A percentile compares a stretch with the other conserved stretches of the same genome.
phyloP scores from a whole-genome alignment of 2,797 vertebrate genomes.

The Percopsis omiscomaycus region DNA sequence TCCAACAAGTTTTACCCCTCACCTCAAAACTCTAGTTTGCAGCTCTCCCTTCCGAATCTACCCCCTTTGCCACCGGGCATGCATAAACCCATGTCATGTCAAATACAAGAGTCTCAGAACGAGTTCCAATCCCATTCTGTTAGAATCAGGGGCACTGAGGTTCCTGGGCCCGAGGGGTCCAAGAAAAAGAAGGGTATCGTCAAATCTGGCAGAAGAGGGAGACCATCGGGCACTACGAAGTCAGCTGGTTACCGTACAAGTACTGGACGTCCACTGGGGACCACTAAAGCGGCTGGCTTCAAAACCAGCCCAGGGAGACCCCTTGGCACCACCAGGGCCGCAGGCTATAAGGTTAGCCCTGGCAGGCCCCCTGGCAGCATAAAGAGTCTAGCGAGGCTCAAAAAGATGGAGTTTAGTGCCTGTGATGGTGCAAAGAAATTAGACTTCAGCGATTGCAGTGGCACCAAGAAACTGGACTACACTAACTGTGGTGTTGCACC shows the following conservation, averaged over 20 bases:
- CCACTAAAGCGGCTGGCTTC: slow-evolving; percentile 97
- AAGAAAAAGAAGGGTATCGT: slow-evolving; percentile 96
- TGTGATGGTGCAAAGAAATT: slow-evolving; percentile 74
- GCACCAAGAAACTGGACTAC: slow-evolving; percentile 78
- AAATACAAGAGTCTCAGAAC: slow-evolving; percentile 85
- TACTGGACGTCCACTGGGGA: slow-evolving; percentile 95
- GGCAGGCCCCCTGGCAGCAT: slow-evolving; percentile 98
- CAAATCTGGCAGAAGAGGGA: slow-evolving; percentile 91
- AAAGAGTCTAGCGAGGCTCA: slow-evolving; percentile 93
- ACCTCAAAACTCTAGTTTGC: slow-evolving; percentile 67
- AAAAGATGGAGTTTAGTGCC: slow-evolving; percentile 79
- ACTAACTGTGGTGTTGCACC: slow-evolving; percentile 84
- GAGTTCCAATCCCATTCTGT: slow-evolving; percentile 88
- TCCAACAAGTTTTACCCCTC: slow-evolving; percentile 90
- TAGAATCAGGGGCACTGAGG: slow-evolving; percentile 82
- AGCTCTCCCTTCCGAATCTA: slow-evolving; percentile 74
- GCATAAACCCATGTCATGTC: slow-evolving; percentile 91
- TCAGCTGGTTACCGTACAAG: slow-evolving; percentile 97
- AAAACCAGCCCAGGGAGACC: slow-evolving; percentile 99
- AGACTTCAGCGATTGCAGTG: slow-evolving; percentile 66
- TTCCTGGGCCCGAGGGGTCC: slow-evolving; percentile 81
- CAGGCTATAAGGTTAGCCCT: slow-evolving; percentile 98
- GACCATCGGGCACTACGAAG: slow-evolving; percentile 98
- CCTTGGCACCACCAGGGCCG: slow-evolving; percentile 97
- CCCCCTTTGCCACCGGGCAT: slow-evolving; percentile 79